Conservation (phyloP, 2,888 invertebrate genomes). For the Heliconius erato region DNA sequence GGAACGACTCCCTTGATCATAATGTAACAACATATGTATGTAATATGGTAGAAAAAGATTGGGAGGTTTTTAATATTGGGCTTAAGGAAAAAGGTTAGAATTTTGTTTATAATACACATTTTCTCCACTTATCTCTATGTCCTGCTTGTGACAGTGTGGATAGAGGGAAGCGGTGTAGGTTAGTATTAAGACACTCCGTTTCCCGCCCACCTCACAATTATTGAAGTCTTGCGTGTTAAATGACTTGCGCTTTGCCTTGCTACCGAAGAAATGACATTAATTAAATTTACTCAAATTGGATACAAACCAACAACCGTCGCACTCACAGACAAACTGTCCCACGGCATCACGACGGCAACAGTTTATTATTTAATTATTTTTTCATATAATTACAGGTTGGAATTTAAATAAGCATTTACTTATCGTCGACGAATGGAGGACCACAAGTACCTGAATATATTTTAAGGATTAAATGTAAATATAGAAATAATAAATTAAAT, state of each 20-base stretch:
- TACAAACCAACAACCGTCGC: too few species aligned
- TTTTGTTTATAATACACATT: neutral
- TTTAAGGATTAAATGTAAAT: too few species aligned
- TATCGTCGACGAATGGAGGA: slow-evolving; percentile 86
- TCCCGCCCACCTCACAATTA: too few species aligned
- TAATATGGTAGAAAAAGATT: neutral
- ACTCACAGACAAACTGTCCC: too few species aligned
- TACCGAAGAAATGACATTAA: too few species aligned
- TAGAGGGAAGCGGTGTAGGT: too few species aligned
- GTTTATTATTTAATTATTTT: neutral
- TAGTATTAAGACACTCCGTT: too few species aligned
- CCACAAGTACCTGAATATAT: slow-evolving; percentile 41
- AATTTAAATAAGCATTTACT: slow-evolving; percentile 84
- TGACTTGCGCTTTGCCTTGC: too few species aligned
- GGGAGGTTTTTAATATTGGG: neutral
- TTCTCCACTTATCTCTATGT: neutral
- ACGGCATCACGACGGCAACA: too few species aligned
- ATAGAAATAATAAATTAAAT: too few species aligned
- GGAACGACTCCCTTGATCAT: neutral
- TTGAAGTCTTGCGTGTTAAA: too few species aligned
- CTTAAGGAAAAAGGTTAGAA: neutral
- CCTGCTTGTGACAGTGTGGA: neutral
- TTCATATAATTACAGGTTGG: slow-evolving; percentile 84
- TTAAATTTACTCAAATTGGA: too few species aligned
- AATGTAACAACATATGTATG: neutral